Percentiles rank a stretch among this genome's conserved stretches.
These are phyloP conservation scores for Lasioglossum villosulum DNA, from an alignment of 2,888 invertebrate species.

Conservation along the genomic window DNA sequence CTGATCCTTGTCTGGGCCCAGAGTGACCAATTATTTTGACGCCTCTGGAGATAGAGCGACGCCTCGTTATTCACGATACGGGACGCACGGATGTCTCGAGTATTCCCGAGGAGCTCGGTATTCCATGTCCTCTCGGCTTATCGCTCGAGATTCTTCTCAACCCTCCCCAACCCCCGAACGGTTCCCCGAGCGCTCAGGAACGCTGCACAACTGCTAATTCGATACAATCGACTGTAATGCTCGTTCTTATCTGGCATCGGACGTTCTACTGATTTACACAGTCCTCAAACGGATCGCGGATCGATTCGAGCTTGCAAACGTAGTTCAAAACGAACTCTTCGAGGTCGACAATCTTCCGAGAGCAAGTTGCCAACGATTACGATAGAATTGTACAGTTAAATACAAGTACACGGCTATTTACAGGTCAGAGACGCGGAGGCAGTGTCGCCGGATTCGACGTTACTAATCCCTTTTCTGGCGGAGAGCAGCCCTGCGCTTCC, in stretches of 20 bases:
- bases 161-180: constrained; percentile 15
- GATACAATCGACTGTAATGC: neutral
- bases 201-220: neutral
- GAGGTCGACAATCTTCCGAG: neutral
- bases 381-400: constrained; percentile 39
- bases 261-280: neutral
- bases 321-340: neutral
- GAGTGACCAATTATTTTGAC: constrained; percentile 69
- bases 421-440: constrained; percentile 12
- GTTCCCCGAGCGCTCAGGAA: neutral
- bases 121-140: constrained; percentile 23
- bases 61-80: constrained; percentile 47
- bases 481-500: too few relatives aligned
- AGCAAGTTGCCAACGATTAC: neutral
- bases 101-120: neutral
- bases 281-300: neutral
- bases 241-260: neutral
- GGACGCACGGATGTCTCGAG: constrained; percentile 12
- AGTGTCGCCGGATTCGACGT: too few relatives aligned
- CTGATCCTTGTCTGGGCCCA: constrained; percentile 58
- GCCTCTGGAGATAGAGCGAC: constrained; percentile 58
- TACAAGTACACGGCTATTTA: constrained; percentile 48
- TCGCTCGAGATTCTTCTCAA: constrained; percentile 24
- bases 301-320: neutral
- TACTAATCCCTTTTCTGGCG: too few relatives aligned